Evolutionary conservation across 2,888 invertebrate genomes (phyloP), one percentile per base, ranked within the genome.

Genomic region (Litoditis marina): DNA sequence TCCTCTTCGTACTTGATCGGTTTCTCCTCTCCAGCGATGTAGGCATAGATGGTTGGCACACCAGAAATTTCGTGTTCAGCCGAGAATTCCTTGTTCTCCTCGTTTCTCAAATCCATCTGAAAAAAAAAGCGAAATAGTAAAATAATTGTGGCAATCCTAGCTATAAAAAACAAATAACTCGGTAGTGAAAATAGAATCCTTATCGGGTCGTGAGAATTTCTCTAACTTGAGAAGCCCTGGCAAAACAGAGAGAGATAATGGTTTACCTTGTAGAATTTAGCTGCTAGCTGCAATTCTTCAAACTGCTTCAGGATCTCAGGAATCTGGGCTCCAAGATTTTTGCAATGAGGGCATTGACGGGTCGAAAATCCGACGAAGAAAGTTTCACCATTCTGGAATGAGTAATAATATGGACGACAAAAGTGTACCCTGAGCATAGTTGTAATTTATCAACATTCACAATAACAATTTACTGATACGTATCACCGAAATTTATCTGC

Each of bases 11-110:
- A 60, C n/a, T n/a, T n/a, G n/a, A 27, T n/a, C 13, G 54, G 19
- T 7, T 25, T 47, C 11, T 30, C 11, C 7, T 54, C 31, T 13
- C 46, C 8, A 25, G 47, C 60, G 36, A 34, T 32, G 32, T 30
- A 46, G n/a, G 54, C 34, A 28, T 54, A 60, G 32, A 60, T 30
- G 30, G 60, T 53, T 19, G 60, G 60, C 13, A 60, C 60, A 11
- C 60, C 59, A 22, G n/a, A n/a, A 22, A 59, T 59, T 8, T 51
- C 30, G 25, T 36, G 39, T 25, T 52, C 27, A n/a, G 36, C 42
- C 42, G 44, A 25, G 28, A 59, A 59, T 13, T 52, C 52, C 28
- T 52, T 59, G 52, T 59, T 52, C n/a, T 51, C 59, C 1, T 36
- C 51, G 25, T 42, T 42, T 6, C 28, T 39, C 3, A 32, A 31